Conservation (phyloP, 2,113 vertebrate genomes). For the Phalacrocorax aristotelis region DNA sequence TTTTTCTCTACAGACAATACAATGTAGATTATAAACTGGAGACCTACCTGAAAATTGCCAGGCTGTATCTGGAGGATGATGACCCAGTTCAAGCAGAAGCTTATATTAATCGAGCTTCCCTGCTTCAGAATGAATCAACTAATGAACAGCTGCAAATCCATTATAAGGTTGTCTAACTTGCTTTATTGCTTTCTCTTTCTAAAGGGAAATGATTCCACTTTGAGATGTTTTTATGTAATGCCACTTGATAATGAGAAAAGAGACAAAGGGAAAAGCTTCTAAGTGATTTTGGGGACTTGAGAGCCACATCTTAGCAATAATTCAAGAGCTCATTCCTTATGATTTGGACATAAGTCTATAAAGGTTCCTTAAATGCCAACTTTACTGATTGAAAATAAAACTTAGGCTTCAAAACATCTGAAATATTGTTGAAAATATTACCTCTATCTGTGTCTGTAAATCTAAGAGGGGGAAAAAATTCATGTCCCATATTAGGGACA, state of each 20-base stretch:
- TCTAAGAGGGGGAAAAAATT: neutral
- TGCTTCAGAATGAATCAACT: constrained; percentile 98
- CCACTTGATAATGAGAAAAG: neutral
- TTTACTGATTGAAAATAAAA: neutral
- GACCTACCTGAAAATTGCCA: constrained; percentile 97
- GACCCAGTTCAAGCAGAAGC: constrained; percentile 98
- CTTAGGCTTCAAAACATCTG: neutral
- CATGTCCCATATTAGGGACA: neutral
- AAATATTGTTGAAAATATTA: neutral
- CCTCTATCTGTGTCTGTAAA: neutral
- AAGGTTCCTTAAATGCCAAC: neutral
- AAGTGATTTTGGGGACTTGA: neutral
- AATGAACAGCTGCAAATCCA: constrained; percentile 98
- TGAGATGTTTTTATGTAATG: neutral
- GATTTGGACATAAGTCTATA: neutral
- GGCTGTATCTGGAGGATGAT: constrained; percentile 95
- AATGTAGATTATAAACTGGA: constrained; percentile 98
- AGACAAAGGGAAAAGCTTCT: neutral
- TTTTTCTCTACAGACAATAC: constrained; percentile 83
- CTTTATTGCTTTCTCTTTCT: neutral
- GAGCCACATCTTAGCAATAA: neutral
- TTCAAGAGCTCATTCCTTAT: neutral
- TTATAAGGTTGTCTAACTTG: constrained; percentile 85
- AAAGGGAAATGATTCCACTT: neutral
- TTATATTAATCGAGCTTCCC: constrained; percentile 95